Percentiles rank a stretch among this genome's conserved stretches.
These are phyloP conservation scores for Phrynocephalus versicolor DNA, from an alignment of 2,113 vertebrate species.

Conservation along the genomic window DNA sequence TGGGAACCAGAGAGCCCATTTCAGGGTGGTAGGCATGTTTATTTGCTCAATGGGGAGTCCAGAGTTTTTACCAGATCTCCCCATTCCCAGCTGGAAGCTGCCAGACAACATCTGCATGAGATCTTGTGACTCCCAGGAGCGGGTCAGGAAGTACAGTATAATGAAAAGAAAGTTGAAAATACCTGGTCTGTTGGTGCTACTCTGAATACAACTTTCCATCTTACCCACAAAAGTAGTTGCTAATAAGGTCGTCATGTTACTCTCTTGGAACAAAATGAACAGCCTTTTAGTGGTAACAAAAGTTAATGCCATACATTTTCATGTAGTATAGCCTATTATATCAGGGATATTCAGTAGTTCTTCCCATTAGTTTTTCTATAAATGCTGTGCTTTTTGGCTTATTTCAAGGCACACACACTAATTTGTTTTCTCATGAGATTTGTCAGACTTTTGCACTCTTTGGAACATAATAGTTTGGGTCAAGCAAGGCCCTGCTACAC, in stretches of 20 bases:
- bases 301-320: too few relatives aligned
- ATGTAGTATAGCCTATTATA: background rate
- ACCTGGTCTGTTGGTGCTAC: background rate
- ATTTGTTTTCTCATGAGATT: too few relatives aligned
- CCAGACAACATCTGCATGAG: background rate
- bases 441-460: too few relatives aligned
- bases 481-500: too few relatives aligned
- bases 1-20: background rate
- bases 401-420: too few relatives aligned
- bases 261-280: background rate
- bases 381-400: too few relatives aligned
- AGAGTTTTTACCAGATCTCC: background rate
- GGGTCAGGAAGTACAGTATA: background rate
- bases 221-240: background rate
- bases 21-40: background rate
- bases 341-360: background rate
- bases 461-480: too few relatives aligned
- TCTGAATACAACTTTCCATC: background rate
- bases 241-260: background rate
- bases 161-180: background rate
- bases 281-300: background rate
- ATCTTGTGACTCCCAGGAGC: background rate
- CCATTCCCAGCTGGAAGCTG: background rate
- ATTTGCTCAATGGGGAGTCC: background rate
- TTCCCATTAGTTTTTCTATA: constrained; percentile 23